A percentile compares a stretch with the other conserved stretches of the same genome.
Conservation (phyloP, 1,140 invertebrate genomes). For the Drosophila subpulchrella region DNA sequence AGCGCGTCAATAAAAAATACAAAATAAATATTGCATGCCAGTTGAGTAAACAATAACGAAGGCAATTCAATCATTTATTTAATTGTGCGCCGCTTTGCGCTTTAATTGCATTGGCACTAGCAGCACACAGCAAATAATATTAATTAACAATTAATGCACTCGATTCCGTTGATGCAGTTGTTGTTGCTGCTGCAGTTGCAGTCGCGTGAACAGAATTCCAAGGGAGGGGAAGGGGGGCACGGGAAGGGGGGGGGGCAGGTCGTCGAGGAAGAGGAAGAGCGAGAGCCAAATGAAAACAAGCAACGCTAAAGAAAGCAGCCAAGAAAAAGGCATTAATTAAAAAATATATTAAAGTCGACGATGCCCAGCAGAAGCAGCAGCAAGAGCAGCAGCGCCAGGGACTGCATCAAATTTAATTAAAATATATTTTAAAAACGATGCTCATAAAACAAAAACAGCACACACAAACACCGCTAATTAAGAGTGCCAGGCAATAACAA, state of each 20-base stretch:
- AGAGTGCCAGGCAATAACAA: constrained; percentile 12
- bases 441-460: constrained; percentile 29
- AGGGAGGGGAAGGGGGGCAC: not conserved
- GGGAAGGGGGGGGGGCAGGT: not conserved
- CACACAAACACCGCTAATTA: constrained; percentile 34
- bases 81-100: constrained; percentile 68
- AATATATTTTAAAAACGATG: constrained; percentile 57
- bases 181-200: constrained; percentile 29
- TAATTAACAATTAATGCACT: constrained; percentile 78
- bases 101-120: constrained; percentile 66
- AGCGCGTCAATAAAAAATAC: constrained; percentile 40
- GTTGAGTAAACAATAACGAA: constrained; percentile 50
- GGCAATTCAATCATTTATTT: constrained; percentile 68
- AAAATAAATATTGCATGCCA: constrained; percentile 26
- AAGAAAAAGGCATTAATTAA: constrained; percentile 78
- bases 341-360: constrained; percentile 64
- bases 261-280: constrained; percentile 5
- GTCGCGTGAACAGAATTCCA: constrained; percentile 36
- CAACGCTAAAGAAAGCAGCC: constrained; percentile 52
- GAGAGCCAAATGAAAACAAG: constrained; percentile 34
- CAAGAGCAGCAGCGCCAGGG: constrained; percentile 6
- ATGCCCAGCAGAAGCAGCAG: constrained; percentile 1
- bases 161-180: constrained; percentile 29
- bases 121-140: constrained; percentile 58
- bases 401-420: constrained; percentile 71